Percentiles rank a stretch among this genome's conserved stretches.
Evolutionary conservation across 92 coral and sea anemone species (phyloP).

Genomic region (Chrysogorgia sp.): DNA sequence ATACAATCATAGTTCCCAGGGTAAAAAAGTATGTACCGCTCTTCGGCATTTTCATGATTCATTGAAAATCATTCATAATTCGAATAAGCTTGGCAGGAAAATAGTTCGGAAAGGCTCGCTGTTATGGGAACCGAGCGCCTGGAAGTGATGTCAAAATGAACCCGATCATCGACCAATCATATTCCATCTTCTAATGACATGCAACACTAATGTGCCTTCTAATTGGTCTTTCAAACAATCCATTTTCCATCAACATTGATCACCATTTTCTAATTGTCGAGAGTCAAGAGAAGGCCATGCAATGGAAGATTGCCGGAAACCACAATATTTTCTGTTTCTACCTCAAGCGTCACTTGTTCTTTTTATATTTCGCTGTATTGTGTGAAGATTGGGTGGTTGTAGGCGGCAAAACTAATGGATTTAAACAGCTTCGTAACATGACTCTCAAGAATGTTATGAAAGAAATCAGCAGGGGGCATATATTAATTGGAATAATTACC

Average conservation of each 20-base stretch:
- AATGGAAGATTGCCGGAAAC: not conserved
- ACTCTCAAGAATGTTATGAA: slow-evolving; percentile 7
- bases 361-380: not conserved
- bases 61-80: slow-evolving; percentile 43
- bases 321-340: not conserved
- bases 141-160: slow-evolving; percentile 63
- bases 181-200: not conserved
- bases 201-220: not conserved
- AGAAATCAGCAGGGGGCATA: not conserved
- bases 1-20: slow-evolving; percentile 18
- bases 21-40: slow-evolving; percentile 6
- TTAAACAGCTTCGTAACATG: not conserved
- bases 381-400: not conserved
- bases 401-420: not conserved
- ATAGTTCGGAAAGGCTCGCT: slow-evolving; percentile 60
- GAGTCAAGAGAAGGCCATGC: not conserved
- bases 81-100: slow-evolving; percentile 30
- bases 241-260: not conserved
- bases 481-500: slow-evolving; percentile 3
- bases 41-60: slow-evolving; percentile 23
- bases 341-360: not conserved
- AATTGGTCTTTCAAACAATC: slow-evolving; percentile 17
- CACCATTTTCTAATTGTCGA: not conserved
- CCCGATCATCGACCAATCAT: slow-evolving; percentile 50
- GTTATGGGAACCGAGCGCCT: slow-evolving; percentile 70